A percentile compares a stretch with the other conserved stretches of the same genome.
Conservation (phyloP, 2,888 invertebrate species). For the Exocentrus adspersus region DNA sequence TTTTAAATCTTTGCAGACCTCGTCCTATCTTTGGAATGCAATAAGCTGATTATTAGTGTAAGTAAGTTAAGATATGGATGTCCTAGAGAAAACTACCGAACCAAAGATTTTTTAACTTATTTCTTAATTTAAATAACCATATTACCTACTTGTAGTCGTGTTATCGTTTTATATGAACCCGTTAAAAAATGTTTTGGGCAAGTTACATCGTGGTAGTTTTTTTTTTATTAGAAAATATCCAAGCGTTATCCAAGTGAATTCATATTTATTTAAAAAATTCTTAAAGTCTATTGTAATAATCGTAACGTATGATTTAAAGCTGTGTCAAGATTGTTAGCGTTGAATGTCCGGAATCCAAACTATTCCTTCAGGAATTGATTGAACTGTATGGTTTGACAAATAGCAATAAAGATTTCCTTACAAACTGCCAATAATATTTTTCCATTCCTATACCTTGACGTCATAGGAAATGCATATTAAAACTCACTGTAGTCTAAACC, state of each 20-base stretch:
- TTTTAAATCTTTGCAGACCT: conserved; percentile 20
- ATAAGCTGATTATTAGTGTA: conserved; percentile 27
- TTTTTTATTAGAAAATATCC: neutral
- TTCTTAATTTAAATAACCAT: conserved; percentile 14
- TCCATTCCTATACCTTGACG: neutral
- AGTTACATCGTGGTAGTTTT: conserved; percentile 16
- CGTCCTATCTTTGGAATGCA: conserved; percentile 20
- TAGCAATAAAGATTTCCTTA: conserved; percentile 21
- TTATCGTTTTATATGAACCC: conserved; percentile 1
- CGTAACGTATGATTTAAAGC: no score
- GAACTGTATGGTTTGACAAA: conserved; percentile 21
- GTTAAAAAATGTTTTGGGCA: conserved; percentile 8
- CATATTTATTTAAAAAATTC: conserved; percentile 13
- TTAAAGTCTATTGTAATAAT: no score
- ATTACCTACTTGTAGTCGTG: neutral
- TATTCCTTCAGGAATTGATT: no score
- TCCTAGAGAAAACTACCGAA: conserved; percentile 25
- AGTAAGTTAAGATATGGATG: conserved; percentile 9
- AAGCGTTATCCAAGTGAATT: neutral
- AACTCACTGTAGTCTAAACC: no score
- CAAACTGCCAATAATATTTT: neutral
- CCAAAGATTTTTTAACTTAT: conserved; percentile 29
- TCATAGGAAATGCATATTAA: no score
- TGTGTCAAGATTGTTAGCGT: no score
- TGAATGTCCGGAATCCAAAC: no score